Evolutionary conservation across 2,797 vertebrate genomes (phyloP).

Genomic region (Lophura swinhoii): DNA sequence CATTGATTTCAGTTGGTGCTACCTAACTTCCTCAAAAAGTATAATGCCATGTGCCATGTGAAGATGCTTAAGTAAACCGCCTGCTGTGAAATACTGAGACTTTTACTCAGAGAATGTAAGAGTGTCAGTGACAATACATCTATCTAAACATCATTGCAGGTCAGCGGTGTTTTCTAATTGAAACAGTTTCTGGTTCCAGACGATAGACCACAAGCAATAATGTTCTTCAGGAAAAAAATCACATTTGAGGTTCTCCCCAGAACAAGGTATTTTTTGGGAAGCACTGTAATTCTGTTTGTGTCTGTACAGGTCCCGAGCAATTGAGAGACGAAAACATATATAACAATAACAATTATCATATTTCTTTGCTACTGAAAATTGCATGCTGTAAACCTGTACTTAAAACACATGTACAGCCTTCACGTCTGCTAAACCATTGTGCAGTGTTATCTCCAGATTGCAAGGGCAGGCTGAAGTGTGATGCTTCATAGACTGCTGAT

Average conservation of each 20-base stretch:
- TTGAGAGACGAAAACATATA: background rate
- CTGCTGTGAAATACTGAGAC: background rate
- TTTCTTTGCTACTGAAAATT: background rate
- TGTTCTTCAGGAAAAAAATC: background rate
- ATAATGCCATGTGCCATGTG: background rate
- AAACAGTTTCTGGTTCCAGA: background rate
- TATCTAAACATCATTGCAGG: background rate
- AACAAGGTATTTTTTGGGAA: background rate
- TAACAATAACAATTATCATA: background rate
- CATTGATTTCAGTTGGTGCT: background rate
- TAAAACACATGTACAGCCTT: background rate
- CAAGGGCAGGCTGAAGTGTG: background rate
- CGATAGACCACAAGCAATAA: background rate
- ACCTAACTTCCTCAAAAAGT: background rate
- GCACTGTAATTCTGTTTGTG: background rate
- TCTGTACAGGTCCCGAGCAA: background rate
- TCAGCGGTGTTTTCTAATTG: background rate
- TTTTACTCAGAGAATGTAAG: background rate
- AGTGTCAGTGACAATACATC: background rate
- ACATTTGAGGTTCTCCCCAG: background rate
- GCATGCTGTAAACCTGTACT: background rate
- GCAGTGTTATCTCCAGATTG: conserved; percentile 64
- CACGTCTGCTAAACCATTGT: background rate
- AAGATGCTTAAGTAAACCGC: background rate
- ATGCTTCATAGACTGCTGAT: background rate